Base-by-base conservation (phyloP, 2,797 vertebrate species). In the Mormyrops boulengeri region DNA sequence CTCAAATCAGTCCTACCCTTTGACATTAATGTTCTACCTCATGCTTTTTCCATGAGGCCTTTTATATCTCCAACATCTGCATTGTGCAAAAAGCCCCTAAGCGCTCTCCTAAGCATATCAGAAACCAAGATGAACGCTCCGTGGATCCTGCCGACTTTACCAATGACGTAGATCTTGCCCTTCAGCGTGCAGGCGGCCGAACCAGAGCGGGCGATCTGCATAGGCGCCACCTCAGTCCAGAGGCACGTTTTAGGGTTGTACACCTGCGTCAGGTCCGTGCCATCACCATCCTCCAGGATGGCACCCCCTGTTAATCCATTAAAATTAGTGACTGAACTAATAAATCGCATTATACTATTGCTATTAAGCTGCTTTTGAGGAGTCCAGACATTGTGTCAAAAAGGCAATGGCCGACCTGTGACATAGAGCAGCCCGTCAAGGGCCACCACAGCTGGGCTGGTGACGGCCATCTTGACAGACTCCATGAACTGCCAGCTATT, bases 121-220 rank as follows among this genome's bases (percentile, higher is more conserved):
- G 26, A 30, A 66, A 66, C 9, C 0, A 4, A 62, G 69, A 17
- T 3, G 11, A 38, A 19, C 1, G 73, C 34, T 17, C 69, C 11
- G 11, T 17, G 69, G 34, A 41, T 5, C 69, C 34, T 8, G 69
- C 19, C 17, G 14, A n/a, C 73, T 69, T 92, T 92, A 97, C 96
- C 96, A 90, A 97, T 97, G 26, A 97, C 94, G 3, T 96, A 97
- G 88, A 97, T 94, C 92, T 96, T 97, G 91, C 96, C 96, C 93
- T 96, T 96, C 47, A 96, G 94, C 0, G 95, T 96, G 89, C 96
- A 97, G 50, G 96, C 95, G 9, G 96, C 96, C 5, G 96, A 97
- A 49, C 96, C 96, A 9, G 96, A 97, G 91, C 96, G 96, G 17
- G 96, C 95, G 0, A 97, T 97, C 92, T 96, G 96, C 96, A 97